Evolutionary conservation across 92 coral and sea anemone species (phyloP).

Genomic region (Blastomussa wellsi): DNA sequence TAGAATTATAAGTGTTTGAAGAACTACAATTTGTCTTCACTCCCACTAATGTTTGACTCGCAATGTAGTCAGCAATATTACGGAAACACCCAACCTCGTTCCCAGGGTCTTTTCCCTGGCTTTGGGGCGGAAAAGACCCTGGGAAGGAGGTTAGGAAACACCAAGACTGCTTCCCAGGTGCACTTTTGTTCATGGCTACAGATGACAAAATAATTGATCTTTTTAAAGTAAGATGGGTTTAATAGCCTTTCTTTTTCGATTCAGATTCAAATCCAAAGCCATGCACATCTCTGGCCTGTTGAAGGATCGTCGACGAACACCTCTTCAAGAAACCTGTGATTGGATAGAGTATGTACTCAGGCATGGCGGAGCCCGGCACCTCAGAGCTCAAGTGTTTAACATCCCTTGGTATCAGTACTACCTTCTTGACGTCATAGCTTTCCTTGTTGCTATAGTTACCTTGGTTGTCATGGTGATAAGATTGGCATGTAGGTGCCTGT

Average conservation of each 20-base stretch:
- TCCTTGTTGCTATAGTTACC: slow-evolving; percentile 31
- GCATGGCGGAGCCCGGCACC: slow-evolving; percentile 48
- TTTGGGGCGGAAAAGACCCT: too few species aligned
- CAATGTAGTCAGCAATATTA: too few species aligned
- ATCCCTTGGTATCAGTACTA: slow-evolving; percentile 63
- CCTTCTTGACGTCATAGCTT: slow-evolving; percentile 55
- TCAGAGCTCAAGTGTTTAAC: slow-evolving; percentile 64
- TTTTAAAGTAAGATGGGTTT: background rate
- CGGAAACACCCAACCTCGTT: too few species aligned
- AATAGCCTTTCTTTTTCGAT: background rate
- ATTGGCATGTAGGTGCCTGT: slow-evolving; percentile 34
- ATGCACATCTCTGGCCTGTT: slow-evolving; percentile 40
- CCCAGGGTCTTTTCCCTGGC: too few species aligned
- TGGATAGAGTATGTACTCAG: slow-evolving; percentile 55
- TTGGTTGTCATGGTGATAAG: slow-evolving; percentile 34
- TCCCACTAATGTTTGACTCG: too few species aligned
- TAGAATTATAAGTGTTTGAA: too few species aligned
- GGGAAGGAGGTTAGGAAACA: too few species aligned
- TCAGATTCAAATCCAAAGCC: slow-evolving; percentile 43
- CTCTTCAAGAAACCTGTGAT: slow-evolving; percentile 48
- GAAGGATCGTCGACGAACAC: slow-evolving; percentile 50
- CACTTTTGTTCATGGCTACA: too few species aligned
- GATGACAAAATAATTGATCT: too few species aligned
- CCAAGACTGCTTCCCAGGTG: too few species aligned
- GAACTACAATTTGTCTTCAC: too few species aligned